These are phyloP conservation scores for Hapalemur alaotrensis DNA, from an alignment of 2,797 vertebrate genomes.

Conservation along the genomic window DNA sequence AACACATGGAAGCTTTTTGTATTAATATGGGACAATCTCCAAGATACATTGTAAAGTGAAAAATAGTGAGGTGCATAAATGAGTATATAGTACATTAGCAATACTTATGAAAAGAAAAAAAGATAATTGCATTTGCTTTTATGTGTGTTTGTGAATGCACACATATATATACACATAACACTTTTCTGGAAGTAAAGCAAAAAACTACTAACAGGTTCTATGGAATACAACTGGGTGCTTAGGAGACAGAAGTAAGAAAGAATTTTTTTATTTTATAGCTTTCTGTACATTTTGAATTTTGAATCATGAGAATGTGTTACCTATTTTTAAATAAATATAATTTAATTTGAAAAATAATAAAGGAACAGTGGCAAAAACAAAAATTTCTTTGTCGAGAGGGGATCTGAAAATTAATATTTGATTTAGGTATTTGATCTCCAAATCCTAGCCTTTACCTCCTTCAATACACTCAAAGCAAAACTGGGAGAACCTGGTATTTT, in stretches of 20 bases:
- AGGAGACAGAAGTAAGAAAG: not conserved
- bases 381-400: not conserved
- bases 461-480: not conserved
- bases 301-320: not conserved
- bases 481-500: not conserved
- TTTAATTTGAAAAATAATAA: slow-evolving; percentile 31
- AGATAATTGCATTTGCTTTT: not conserved
- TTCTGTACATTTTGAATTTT: not conserved
- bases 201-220: not conserved
- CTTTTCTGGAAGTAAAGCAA: not conserved
- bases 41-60: not conserved
- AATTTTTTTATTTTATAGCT: not conserved
- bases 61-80: not conserved
- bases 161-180: not conserved
- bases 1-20: not conserved
- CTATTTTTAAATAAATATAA: not conserved
- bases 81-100: not conserved
- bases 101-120: not conserved
- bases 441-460: not conserved
- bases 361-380: not conserved
- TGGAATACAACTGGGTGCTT: not conserved
- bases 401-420: not conserved
- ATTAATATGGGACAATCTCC: not conserved
- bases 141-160: not conserved
- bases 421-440: not conserved